Evolutionary conservation across 2,113 vertebrate genomes (phyloP), one percentile per base, ranked within the genome.

Genomic region (Psilopsiagon aymara): DNA sequence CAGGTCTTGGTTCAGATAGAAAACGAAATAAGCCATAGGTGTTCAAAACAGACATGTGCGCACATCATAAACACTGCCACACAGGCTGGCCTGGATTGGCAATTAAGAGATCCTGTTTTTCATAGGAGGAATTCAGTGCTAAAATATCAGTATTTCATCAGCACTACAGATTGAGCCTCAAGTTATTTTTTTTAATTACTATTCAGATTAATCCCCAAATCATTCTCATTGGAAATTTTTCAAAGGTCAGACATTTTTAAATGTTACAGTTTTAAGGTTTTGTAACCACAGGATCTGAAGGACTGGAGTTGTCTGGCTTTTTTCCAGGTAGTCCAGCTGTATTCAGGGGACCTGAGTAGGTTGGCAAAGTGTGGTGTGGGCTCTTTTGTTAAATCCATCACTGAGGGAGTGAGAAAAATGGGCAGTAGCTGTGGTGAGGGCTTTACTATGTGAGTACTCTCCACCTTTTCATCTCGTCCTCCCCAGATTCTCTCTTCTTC

Each of bases 241-340:
- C 29, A 41, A 35, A 59, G n/a, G n/a, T 81, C 10, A 59, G 43
- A 62, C 20, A 62, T 37, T 43, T 44, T 44, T 8, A 8, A 9
- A 39, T 59, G 51, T 49, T 94, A n/a, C 7, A 31, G 7, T 74
- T 86, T 70, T 37, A 5, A 88, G 71, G 28, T 59, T 2, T 1
- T 68, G 13, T 49, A 82, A 47, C 29, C 2, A 1, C 1, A 10
- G 60, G 24, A 71, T 79, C 78, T 82, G 74, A 86, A 92, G 60
- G 39, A 51, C 43, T 2, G 4, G 25, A 27, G 23, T 71, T 68
- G 31, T 55, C 64, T 94, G 92, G 73, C 4, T 0, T 75, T 92
- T 86, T 84, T 84, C 80, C 69, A 91, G 55, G 51, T 86, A 47
- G 64, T 88, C 35, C 90, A 91, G 67, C 86, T 96, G 71, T 70